Percentiles rank a stretch among this genome's conserved stretches.
These are phyloP conservation scores for Phyllotreta striolata DNA, from an alignment of 2,888 invertebrate genomes.

Conservation along the genomic window DNA sequence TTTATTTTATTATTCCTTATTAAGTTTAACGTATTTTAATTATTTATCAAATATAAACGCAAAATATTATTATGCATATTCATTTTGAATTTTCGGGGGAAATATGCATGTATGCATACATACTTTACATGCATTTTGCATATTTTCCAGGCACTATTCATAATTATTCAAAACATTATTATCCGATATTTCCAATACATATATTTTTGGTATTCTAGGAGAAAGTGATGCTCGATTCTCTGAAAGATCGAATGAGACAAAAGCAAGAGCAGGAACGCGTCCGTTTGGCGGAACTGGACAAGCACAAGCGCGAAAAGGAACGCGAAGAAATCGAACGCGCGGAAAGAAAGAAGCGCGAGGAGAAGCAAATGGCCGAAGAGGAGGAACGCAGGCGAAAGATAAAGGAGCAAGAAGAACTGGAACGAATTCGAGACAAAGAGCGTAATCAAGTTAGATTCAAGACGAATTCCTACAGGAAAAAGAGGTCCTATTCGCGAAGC, in stretches of 20 bases:
- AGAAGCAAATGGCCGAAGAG: constrained; percentile 53
- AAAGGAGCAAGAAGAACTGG: constrained; percentile 56
- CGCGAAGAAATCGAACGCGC: constrained; percentile 48
- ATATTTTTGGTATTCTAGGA: constrained; percentile 49
- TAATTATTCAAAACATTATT: too few relatives aligned
- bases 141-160: too few relatives aligned
- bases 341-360: constrained; percentile 58
- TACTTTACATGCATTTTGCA: too few relatives aligned
- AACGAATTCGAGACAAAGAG: constrained; percentile 56
- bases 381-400: constrained; percentile 51
- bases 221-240: constrained; percentile 62
- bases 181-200: too few relatives aligned
- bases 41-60: too few relatives aligned
- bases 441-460: constrained; percentile 54
- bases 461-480: constrained; percentile 49
- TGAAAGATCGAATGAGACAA: constrained; percentile 64
- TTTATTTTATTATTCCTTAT: too few relatives aligned
- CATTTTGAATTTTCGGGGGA: too few relatives aligned
- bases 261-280: constrained; percentile 63
- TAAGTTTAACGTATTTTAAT: too few relatives aligned
- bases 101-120: too few relatives aligned
- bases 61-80: too few relatives aligned
- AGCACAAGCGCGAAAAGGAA: constrained; percentile 57
- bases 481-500: constrained; percentile 34
- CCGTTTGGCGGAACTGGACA: constrained; percentile 55